Conservation (phyloP, 2,797 vertebrate species). For the Eulemur coronatus region DNA sequence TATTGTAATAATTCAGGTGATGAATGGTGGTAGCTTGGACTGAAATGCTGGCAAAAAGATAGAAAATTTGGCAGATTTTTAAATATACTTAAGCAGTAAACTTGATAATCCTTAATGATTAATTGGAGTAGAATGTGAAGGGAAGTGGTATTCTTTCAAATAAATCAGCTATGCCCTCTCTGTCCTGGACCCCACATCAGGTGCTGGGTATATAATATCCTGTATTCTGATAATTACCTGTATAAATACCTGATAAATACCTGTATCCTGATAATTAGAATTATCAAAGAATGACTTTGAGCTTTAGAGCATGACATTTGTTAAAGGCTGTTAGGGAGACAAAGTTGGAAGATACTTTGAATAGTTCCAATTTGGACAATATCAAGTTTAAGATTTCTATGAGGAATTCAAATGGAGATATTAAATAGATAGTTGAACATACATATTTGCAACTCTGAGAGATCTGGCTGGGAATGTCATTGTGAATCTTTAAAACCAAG, state of each 20-base stretch:
- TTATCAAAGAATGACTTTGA: neutral
- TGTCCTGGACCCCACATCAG: neutral
- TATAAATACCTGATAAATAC: no score
- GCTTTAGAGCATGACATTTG: neutral
- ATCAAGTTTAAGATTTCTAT: neutral
- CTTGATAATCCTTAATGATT: neutral
- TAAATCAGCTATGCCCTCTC: neutral
- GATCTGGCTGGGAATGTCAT: neutral
- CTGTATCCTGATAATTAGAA: no score
- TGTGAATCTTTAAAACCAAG: neutral
- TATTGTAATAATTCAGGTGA: neutral
- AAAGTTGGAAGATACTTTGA: neutral
- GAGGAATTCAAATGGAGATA: neutral
- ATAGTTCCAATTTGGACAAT: neutral
- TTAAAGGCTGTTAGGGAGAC: neutral
- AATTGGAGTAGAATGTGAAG: neutral
- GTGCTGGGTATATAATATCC: neutral
- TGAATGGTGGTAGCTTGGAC: neutral
- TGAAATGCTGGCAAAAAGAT: neutral
- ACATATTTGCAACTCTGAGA: neutral
- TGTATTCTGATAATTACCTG: no score
- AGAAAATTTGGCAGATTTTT: neutral
- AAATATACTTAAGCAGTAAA: slow-evolving; percentile 3
- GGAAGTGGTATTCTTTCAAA: neutral
- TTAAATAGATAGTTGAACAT: neutral